Percentiles rank a stretch among this genome's conserved stretches.
Evolutionary conservation across 2,113 vertebrate species (phyloP).

Genomic region (Axis porcinus): DNA sequence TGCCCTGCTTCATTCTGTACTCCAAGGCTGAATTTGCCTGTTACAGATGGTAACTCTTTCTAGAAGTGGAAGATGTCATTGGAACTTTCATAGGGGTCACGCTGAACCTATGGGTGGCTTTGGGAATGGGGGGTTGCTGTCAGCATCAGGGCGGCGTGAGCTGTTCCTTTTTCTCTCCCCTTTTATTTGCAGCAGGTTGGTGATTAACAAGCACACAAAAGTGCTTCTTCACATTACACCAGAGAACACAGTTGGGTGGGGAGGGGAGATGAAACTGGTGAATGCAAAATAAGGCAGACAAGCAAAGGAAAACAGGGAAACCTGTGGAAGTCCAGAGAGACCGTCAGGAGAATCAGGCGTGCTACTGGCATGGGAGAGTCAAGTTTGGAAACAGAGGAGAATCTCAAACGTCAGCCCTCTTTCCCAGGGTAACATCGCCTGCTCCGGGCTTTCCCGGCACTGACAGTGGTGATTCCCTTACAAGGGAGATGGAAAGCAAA

Average conservation of each 20-base stretch:
- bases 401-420: neutral
- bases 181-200: neutral
- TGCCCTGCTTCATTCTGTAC: no score
- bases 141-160: neutral
- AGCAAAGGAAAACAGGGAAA: neutral
- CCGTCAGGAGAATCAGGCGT: neutral
- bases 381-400: neutral
- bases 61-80: neutral
- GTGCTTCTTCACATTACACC: neutral
- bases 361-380: neutral
- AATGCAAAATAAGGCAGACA: neutral
- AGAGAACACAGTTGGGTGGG: neutral
- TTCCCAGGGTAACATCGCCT: neutral
- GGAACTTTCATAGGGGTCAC: neutral
- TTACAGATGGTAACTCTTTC: neutral
- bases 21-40: no score
- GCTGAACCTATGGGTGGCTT: neutral
- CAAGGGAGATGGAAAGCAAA: neutral
- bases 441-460: neutral
- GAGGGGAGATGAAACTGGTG: neutral
- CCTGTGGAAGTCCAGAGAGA: neutral
- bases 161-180: neutral
- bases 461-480: neutral
- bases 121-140: neutral
- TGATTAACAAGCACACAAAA: neutral